phyloP scores from a whole-genome alignment of 2,797 vertebrate species.

The Gallirallus australis region DNA sequence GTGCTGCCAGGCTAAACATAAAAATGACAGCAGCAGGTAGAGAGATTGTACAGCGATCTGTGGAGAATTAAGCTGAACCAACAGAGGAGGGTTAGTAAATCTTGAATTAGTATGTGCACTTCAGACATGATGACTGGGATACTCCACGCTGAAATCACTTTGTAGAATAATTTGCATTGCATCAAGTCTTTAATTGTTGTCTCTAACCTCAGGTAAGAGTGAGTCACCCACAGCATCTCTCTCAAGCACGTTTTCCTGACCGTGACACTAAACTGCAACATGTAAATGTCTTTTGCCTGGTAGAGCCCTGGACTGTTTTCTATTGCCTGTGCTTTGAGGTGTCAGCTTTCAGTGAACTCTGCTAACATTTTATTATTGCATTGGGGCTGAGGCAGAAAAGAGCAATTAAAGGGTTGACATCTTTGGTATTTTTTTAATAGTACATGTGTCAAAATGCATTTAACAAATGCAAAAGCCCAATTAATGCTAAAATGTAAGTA shows the following conservation, averaged over 20 bases:
- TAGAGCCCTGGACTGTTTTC: neutral
- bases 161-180: neutral
- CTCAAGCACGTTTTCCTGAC: neutral
- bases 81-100: neutral
- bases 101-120: neutral
- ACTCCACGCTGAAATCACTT: neutral
- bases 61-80: neutral
- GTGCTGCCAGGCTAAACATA: neutral
- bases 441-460: constrained; percentile 52
- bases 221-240: neutral
- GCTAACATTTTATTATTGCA: constrained; percentile 17
- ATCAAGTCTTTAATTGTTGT: neutral
- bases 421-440: constrained; percentile 39
- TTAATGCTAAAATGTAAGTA: constrained; percentile 41
- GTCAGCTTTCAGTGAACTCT: constrained; percentile 33
- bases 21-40: neutral
- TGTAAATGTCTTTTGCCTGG: neutral
- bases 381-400: neutral
- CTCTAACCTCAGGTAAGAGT: neutral
- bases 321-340: constrained; percentile 40
- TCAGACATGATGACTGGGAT: neutral
- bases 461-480: constrained; percentile 42
- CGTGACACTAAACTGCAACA: neutral
- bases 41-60: neutral
- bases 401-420: constrained; percentile 54